Evolutionary conservation across 2,113 vertebrate genomes (phyloP), one percentile per base, ranked within the genome.

Genomic region (Lamprotornis superbus): DNA sequence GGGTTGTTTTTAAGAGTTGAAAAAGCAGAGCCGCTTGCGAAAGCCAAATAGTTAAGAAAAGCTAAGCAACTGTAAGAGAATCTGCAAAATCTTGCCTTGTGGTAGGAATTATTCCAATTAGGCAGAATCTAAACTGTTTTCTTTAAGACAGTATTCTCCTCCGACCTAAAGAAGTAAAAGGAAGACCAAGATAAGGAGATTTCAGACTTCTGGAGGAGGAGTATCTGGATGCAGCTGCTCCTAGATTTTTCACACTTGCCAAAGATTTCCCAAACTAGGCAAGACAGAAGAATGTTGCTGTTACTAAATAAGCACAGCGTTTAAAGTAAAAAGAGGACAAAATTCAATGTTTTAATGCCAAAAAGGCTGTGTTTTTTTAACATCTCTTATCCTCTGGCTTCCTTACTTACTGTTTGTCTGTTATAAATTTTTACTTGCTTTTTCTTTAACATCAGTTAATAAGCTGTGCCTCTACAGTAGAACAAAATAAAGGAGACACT

Each of bases 281-380:
- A 59, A 5, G 10, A 40, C 1, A 35, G 25, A 89, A 59, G 1
- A 19, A 14, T 40, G 8, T 33, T 74, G 23, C 3, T 28, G 4
- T 2, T 44, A 52, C 69, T 37, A 7, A 31, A 28, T 4, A 35
- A 14, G 13, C 1, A 8, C 13, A 25, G 2, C 1, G 25, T 65
- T 64, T 71, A 47, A 61, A 63, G 2, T 42, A 40, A 71, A 82
- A 93, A 30, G 11, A 2, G 3, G 16, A 47, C 7, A 65, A 0
- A 50, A 44, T 16, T 57, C 14, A 35, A 11, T 27, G 2, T 39
- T 85, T 42, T 50, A 20, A 47, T 17, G 6, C 5, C 1, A 64
- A 59, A 69, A 83, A 33, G 8, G 10, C 3, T 44, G 14, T 31
- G 13, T 0, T 10, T 65, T 78, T 91, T 56, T 4, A 20, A 27